Percentiles rank a stretch among this genome's conserved stretches.
phyloP scores from a whole-genome alignment of 2,888 invertebrate genomes.

The Apodemia duryi region DNA sequence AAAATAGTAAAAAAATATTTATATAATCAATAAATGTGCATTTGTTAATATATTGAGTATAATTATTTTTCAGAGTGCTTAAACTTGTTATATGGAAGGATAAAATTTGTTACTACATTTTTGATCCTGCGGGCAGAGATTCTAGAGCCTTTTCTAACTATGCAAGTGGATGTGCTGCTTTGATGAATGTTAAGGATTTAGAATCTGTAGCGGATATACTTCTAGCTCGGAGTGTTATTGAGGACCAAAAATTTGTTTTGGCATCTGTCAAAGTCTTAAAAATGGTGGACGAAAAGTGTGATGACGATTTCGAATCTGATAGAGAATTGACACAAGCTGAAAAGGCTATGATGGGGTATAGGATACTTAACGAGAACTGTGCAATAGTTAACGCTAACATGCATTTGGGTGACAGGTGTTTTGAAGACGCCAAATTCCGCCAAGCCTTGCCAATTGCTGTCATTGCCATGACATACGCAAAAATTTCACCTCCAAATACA shows the following conservation, averaged over 20 bases:
- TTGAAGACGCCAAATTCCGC: slow-evolving; percentile 77
- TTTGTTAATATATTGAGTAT: too few species aligned
- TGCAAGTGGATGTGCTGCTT: slow-evolving; percentile 72
- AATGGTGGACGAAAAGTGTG: slow-evolving; percentile 61
- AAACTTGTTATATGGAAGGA: slow-evolving; percentile 80
- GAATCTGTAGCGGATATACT: slow-evolving; percentile 71
- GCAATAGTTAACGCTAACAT: slow-evolving; percentile 79
- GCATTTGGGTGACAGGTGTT: slow-evolving; percentile 79
- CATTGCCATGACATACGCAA: slow-evolving; percentile 81
- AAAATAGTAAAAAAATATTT: too few species aligned
- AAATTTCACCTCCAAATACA: slow-evolving; percentile 81
- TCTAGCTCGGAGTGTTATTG: slow-evolving; percentile 63
- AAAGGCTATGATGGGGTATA: slow-evolving; percentile 75
- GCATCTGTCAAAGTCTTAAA: slow-evolving; percentile 68
- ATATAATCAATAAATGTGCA: too few species aligned
- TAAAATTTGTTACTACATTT: slow-evolving; percentile 79
- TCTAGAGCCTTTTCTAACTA: slow-evolving; percentile 71
- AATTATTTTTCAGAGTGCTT: slow-evolving; percentile 45
- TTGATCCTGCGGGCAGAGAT: slow-evolving; percentile 81
- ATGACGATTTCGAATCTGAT: slow-evolving; percentile 71
- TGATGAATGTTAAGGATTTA: slow-evolving; percentile 77
- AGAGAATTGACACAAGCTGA: slow-evolving; percentile 66
- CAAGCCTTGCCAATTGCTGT: slow-evolving; percentile 81
- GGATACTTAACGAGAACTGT: slow-evolving; percentile 74
- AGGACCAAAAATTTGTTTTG: slow-evolving; percentile 71